phyloP scores from a whole-genome alignment of 92 coral and sea anemone genomes.

The Parazoanthus swiftii region DNA sequence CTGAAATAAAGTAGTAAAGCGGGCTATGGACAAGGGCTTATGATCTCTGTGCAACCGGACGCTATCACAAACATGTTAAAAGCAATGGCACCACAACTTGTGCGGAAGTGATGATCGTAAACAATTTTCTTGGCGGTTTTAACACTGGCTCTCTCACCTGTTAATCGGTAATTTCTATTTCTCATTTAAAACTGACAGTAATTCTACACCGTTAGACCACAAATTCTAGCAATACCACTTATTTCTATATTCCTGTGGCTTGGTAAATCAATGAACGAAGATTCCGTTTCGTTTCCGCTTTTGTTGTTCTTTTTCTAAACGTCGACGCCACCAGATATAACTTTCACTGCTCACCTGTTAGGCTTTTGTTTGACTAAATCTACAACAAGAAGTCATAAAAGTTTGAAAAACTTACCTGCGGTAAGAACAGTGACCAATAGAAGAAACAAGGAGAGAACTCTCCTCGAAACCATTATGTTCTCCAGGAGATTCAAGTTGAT shows the following conservation, averaged over 20 bases:
- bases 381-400: not conserved
- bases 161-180: no score
- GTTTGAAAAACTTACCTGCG: conserved; percentile 4
- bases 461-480: conserved; percentile 23
- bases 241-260: no score
- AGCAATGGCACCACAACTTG: no score
- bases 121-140: no score
- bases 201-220: not conserved
- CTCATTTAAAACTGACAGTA: not conserved
- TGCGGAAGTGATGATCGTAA: no score
- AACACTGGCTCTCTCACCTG: not conserved
- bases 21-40: no score
- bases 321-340: no score
- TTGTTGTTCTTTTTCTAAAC: no score
- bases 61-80: no score
- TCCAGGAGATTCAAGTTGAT: not conserved
- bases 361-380: not conserved
- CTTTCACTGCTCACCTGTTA: not conserved
- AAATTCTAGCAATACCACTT: not conserved
- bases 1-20: no score
- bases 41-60: no score
- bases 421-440: not conserved
- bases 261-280: not conserved
- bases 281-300: no score
- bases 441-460: not conserved